Evolutionary conservation across 2,797 vertebrate species (phyloP).

Genomic region (Xenentodon cancila): DNA sequence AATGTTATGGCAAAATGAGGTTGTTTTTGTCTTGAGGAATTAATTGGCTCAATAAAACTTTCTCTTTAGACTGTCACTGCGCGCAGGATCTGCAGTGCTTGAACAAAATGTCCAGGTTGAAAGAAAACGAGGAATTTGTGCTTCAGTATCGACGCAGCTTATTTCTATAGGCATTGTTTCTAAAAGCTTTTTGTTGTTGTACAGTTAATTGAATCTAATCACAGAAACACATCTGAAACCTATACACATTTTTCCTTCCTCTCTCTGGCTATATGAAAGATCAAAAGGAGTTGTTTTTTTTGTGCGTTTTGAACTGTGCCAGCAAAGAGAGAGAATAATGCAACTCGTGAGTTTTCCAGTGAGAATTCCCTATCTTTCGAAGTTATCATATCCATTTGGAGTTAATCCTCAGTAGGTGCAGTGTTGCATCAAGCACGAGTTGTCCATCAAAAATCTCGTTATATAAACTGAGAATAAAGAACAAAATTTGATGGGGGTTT

Average conservation of each 20-base stretch:
- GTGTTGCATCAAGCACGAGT: constrained; percentile 48
- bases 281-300: not conserved
- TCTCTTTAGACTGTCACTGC: constrained; percentile 27
- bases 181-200: not conserved
- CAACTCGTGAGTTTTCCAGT: constrained; percentile 3
- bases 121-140: constrained; percentile 1
- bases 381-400: constrained; percentile 21
- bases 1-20: constrained; percentile 55
- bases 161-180: not conserved
- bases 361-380: too few relatives aligned
- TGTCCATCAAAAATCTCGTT: constrained; percentile 19
- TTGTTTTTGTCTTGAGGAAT: constrained; percentile 66
- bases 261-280: constrained; percentile 1
- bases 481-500: constrained; percentile 34
- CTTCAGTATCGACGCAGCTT: constrained; percentile 12
- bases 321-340: constrained; percentile 5
- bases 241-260: constrained; percentile 4
- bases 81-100: not conserved
- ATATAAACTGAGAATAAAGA: constrained; percentile 51
- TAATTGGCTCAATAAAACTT: constrained; percentile 64
- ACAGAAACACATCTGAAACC: constrained; percentile 1
- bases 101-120: not conserved
- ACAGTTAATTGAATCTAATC: constrained; percentile 3
- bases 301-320: constrained; percentile 19
- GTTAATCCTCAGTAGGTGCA: constrained; percentile 16